phyloP scores from a whole-genome alignment of 2,113 vertebrate species.

The Platichthys flesus region DNA sequence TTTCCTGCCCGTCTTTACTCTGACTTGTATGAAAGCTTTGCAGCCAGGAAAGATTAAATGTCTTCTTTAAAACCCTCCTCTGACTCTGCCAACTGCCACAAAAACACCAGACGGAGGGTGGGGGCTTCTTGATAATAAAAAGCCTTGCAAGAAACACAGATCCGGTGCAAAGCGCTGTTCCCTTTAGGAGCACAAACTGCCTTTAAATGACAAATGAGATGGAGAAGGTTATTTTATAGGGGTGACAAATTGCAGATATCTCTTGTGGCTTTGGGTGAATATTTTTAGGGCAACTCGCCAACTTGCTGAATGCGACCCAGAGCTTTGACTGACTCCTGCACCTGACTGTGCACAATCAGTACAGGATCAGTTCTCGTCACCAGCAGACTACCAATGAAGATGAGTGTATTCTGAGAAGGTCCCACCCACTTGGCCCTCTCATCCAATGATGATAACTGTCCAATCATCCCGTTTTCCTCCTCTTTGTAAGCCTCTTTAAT shows the following conservation, averaged over 20 bases:
- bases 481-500: constrained; percentile 60
- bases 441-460: constrained; percentile 51
- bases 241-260: constrained; percentile 85
- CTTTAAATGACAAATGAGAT: constrained; percentile 60
- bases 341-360: constrained; percentile 71
- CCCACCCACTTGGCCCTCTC: constrained; percentile 47
- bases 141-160: constrained; percentile 48
- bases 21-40: constrained; percentile 80
- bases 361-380: constrained; percentile 36
- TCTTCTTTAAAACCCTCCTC: constrained; percentile 83
- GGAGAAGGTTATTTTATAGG: constrained; percentile 77
- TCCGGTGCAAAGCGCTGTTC: constrained; percentile 46
- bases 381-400: constrained; percentile 49
- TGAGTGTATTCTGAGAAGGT: neutral
- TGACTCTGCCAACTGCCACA: constrained; percentile 84
- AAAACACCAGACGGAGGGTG: constrained; percentile 66
- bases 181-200: constrained; percentile 48
- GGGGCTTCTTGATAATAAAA: constrained; percentile 44
- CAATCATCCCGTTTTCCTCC: constrained; percentile 43
- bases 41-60: constrained; percentile 85
- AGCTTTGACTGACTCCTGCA: constrained; percentile 74
- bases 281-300: constrained; percentile 65
- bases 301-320: constrained; percentile 46
- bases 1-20: constrained; percentile 73
- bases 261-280: constrained; percentile 72